Base-by-base conservation (phyloP, 2,888 invertebrate genomes). In the Hirtodrosophila cameraria region DNA sequence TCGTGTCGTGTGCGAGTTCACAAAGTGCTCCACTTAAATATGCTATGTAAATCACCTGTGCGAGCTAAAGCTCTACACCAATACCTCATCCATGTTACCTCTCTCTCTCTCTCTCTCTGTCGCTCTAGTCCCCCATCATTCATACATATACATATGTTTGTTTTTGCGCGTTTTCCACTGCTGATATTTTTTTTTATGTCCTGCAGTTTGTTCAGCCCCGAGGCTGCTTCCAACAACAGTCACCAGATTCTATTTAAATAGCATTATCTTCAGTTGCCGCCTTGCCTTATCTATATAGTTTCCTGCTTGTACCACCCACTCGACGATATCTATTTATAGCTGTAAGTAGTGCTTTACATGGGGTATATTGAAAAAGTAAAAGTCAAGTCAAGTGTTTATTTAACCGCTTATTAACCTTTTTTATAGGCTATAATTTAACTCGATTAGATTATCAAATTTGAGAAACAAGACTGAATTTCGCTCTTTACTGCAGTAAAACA, bases 41-140 rank as follows among this genome's bases (percentile, higher is more conserved):
- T 86, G 85, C 87, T 78, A 86, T 81, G 81, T 87, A 81, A 81
- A 86, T 81, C 81, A 81, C 87, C 81, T 81, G 87, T 80, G 76
- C 62, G 69, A 86, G 68, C 82, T 66, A 36, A 53, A 53, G 54
- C 53, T 53, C 73, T 55, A 45, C 70, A 63, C 63, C 70, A 52
- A 75, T 63, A 54, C 36, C 57, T 69, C 63, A 74, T 75, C 63
- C 46, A 23, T 28, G 30, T 30, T 20, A 13, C 16, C 13, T 8
- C 9, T 2, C 31, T 9, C 28, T n/a, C 12, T 20, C 2, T n/a
- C 7, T 11, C 3, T 16, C 15, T 11, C 25, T 9, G 16, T 25
- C 13, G 12, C 13, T 15, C 46, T 31, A 7, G 27, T 11, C 9
- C 18, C 13, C 9, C 23, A 31, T 38, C 48, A 36, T 49, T 60